Evolutionary conservation across 2,113 vertebrate genomes (phyloP), one percentile per base, ranked within the genome.

Genomic region (Sterrhoptilus dennistouni): DNA sequence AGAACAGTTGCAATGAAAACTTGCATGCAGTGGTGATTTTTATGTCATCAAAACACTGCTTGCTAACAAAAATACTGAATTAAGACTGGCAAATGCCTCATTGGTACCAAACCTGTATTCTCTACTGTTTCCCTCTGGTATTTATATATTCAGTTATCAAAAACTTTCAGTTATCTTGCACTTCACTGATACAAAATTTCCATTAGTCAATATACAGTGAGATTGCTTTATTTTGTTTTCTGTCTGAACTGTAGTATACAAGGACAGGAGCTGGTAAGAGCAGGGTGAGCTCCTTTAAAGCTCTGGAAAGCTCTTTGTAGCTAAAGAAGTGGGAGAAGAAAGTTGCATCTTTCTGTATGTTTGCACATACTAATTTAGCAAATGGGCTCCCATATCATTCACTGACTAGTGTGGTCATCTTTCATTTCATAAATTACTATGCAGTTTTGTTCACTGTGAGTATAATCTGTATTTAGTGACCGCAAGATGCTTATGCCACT

Each of bases 401-500:
- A 75, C 91, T 89, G 83, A 83, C 27, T 68, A 59, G 75, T 0
- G 4, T 97, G 95, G 95, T 98, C 97, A 93, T 95, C 97, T 96
- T 97, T 97, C 93, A 97, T 98, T 98, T 98, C 96, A 93, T 97
- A 76, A 97, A 96, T 92, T 97, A 97, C 97, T 98, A 98, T 98
- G 98, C 97, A 98, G 98, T 97, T 97, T 97, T 95, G 95, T 96
- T 98, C 98, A 98, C 98, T 98, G 97, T 98, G 97, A 98, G 93
- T 96, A 97, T 97, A 93, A 95, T 96, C 94, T 95, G 72, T 95
- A 98, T 95, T 96, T 98, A 97, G 97, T 98, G 97, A 98, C 93
- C 8, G 83, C 95, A 90, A 96, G 87, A 97, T 12, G 95, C 97
- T 98, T 97, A 96, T 85, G 97, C 97, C 97, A 98, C 98, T 96